Evolutionary conservation across 2,113 vertebrate genomes (phyloP).

Genomic region (Sardina pilchardus): DNA sequence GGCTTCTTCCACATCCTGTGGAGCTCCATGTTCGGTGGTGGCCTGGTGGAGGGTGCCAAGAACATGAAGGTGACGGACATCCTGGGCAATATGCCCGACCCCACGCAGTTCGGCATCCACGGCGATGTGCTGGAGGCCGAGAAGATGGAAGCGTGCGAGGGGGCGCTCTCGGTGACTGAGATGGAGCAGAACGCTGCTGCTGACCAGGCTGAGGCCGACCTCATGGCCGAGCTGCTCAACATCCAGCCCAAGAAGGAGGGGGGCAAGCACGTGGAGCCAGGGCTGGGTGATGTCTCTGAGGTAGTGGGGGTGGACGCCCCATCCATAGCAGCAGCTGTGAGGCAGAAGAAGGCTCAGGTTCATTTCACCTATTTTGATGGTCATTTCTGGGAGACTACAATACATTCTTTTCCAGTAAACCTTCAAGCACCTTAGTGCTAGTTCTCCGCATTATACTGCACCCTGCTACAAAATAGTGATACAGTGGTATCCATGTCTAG

Average conservation of each 20-base stretch:
- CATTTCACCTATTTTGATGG: slow-evolving; percentile 6
- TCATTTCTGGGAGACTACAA: not conserved
- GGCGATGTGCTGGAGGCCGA: slow-evolving; percentile 87
- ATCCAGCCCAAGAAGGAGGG: slow-evolving; percentile 84
- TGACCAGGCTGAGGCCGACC: slow-evolving; percentile 80
- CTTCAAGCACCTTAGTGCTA: too few species aligned
- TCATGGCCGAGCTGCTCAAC: slow-evolving; percentile 87
- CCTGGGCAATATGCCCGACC: slow-evolving; percentile 97
- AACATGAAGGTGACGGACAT: slow-evolving; percentile 98
- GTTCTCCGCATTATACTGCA: too few species aligned
- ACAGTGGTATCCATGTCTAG: too few species aligned
- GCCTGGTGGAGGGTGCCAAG: slow-evolving; percentile 94
- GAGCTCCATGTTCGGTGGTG: slow-evolving; percentile 93
- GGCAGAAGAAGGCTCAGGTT: slow-evolving; percentile 89
- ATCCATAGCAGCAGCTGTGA: slow-evolving; percentile 82
- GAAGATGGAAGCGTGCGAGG: slow-evolving; percentile 79
- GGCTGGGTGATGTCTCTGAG: slow-evolving; percentile 91
- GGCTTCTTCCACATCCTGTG: slow-evolving; percentile 93
- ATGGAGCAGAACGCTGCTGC: slow-evolving; percentile 81
- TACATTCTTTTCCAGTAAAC: too few species aligned
- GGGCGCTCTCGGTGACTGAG: slow-evolving; percentile 70
- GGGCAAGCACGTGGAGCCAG: slow-evolving; percentile 86
- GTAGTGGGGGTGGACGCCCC: slow-evolving; percentile 82
- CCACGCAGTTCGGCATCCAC: slow-evolving; percentile 96
- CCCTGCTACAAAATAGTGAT: too few species aligned